Evolutionary conservation across 1,140 invertebrate species (phyloP), one percentile per base, ranked within the genome.

Genomic region (Lineus longissimus): DNA sequence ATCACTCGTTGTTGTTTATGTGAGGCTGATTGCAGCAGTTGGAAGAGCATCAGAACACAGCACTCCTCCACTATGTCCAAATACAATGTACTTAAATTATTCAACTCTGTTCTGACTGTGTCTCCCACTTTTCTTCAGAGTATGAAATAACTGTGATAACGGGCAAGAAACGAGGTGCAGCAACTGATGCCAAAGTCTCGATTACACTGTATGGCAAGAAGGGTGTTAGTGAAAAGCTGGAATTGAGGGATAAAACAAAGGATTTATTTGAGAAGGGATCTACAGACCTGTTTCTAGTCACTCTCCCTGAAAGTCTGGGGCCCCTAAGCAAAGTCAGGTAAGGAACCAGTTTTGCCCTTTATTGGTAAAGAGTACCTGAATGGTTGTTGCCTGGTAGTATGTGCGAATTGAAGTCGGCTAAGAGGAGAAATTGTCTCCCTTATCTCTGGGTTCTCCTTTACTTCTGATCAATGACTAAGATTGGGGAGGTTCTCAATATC

Each of bases 111-210:
- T 29, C 23, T 29, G n/a, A 6, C n/a, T 25, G 22, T 27, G 17
- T 56, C 19, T 27, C 2, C 36, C 13, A 65, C 55, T 54, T 59
- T 36, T 25, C 60, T 65, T 13, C 59, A 73, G 71, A 71, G 25
- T 76, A 70, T 60, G 64, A 66, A 45, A 63, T 76, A 7, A 66
- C 64, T 11, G 71, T 78, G 0, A 62, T 57, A 22, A 79, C 77
- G 13, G 76, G 77, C 11, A 71, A 69, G 23, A 72, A 75, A 27
- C 45, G 57, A 1, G 43, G 70, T 27, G 68, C 72, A 27, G 77
- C 76, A 1, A 79, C 77, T 36, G 70, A 79, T 71, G 73, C 77
- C 17, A 73, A 74, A 51, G 75, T 79, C 11, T 76, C 47, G 60
- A 61, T 78, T 15, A 77, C 71, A 1, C 41, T 79, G 17, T 72